Evolutionary conservation across 30 jellyfish, hydroid and myxozoan species (phyloP).

Genomic region (Rhopilema esculentum): DNA sequence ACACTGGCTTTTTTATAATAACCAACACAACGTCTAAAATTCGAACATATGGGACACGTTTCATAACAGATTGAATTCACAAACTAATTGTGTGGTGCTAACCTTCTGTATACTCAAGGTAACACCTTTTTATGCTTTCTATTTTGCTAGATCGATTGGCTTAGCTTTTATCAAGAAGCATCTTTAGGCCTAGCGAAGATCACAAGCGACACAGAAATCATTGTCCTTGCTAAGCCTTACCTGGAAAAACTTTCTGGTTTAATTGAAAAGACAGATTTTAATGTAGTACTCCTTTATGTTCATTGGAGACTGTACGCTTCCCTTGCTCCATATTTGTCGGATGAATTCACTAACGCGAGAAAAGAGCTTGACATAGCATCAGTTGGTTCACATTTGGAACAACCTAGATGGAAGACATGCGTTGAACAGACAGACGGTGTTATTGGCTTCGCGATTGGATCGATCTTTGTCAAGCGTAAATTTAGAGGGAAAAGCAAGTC

Average conservation of each 20-base stretch:
- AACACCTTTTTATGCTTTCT: too few relatives aligned
- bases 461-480: conserved; percentile 79
- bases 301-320: conserved; percentile 53
- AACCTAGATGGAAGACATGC: conserved; percentile 89
- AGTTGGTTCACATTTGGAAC: conserved; percentile 62
- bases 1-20: too few relatives aligned
- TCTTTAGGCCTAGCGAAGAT: conserved; percentile 30
- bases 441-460: conserved; percentile 87
- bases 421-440: conserved; percentile 57
- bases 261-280: conserved; percentile 27
- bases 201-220: conserved; percentile 27
- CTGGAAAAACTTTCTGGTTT: conserved; percentile 32
- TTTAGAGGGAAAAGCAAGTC: conserved; percentile 70
- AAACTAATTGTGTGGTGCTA: too few relatives aligned
- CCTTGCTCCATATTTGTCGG: conserved; percentile 67
- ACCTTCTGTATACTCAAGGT: too few relatives aligned
- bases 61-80: too few relatives aligned
- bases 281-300: conserved; percentile 60
- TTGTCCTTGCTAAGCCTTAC: conserved; percentile 53
- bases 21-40: too few relatives aligned
- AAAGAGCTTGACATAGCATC: conserved; percentile 73
- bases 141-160: conserved; percentile 75
- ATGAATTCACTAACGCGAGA: conserved; percentile 64
- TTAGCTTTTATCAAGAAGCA: conserved; percentile 25
- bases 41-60: too few relatives aligned